Evolutionary conservation across 2,888 invertebrate species (phyloP), one percentile per base, ranked within the genome.

Genomic region (Macrosiphum euphorbiae): DNA sequence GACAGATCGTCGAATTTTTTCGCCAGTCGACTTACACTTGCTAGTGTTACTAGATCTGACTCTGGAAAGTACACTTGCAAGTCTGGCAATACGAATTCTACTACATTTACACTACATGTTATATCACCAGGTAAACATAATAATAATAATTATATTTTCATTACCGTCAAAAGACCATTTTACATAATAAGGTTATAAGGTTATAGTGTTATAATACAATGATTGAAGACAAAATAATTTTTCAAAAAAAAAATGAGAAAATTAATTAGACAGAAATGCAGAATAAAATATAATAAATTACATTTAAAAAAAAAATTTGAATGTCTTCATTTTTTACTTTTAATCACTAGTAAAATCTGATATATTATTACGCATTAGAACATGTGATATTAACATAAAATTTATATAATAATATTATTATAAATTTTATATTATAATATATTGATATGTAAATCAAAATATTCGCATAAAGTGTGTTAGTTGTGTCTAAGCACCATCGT

Each of bases 31-130:
- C 41, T 94, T 0, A 94, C 94, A 11, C 90, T 94, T 11, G 94
- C 94, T 26, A 90, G 90, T 58, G 94, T 94, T 11, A 86, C 90
- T 13, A 86, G 41, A 90, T 11, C 85, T 16, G 94, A 94, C n/a
- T 94, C 94, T 8, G 94, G 94, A 24, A 94, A 94, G 44, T 94
- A 94, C 52, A 87, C 90, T 50, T 94, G 94, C n/a, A 86, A 50
- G 41, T 94, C 90, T 5, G 94, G 94, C 4, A 86, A 44, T 20
- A 86, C 44, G 44, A 94, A 85, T 47, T 86, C 90, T 20, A 94
- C 86, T 10, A 90, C 94, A 24, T 94, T 94, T 50, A 94, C 85
- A 13, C n/a, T 94, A 52, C 87, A 94, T 67, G 94, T 94, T 50
- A 67, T 87, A 26, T 44, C 85, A 67, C 41, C 86, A 26, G 94